Evolutionary conservation across 2,797 vertebrate species (phyloP), one percentile per base, ranked within the genome.

Genomic region (Bovichtus variegatus): DNA sequence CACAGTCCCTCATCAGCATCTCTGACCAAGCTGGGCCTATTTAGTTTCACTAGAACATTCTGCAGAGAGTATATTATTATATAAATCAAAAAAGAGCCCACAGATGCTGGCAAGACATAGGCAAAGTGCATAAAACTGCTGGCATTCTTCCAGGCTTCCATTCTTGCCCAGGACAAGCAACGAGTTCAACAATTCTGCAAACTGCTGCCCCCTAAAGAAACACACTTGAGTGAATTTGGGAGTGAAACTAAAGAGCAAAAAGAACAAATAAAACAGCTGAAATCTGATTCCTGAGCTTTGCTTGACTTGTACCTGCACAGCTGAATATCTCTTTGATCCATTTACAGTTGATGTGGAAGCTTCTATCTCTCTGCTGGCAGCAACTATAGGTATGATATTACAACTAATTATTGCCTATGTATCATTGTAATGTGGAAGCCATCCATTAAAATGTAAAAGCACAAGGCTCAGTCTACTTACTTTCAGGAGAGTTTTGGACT

Each of bases 401-500:
- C 57, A 31, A 38, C 18, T 49, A n/a, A 64, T 61, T 68, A 61
- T 40, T 78, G n/a, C 59, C 12, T 18, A 4, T 68, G 51, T 21
- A 40, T 78, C 43, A 18, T 2, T 54, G n/a, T 27, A 76, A 70
- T 71, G 69, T 76, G 68, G 68, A 36, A 80, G 46, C n/a, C n/a
- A n/a, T n/a, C 50, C 31, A 74, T 73, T 80, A 80, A 80, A 71
- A 69, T 19, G 78, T 74, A 78, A 78, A 43, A 72, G 47, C 60
- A 47, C 7, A 18, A 53, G 38, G 34, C 15, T 85, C 21, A 58
- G 16, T 25, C 23, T 51, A 2, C 12, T 72, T 51, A 51, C 43
- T 57, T 36, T 70, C 19, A 31, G 54, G 29, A 38, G 29, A 27
- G 21, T 65, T 66, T 25, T 69, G 69, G 60, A 78, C 53, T 43